Conservation (phyloP, 2,888 invertebrate genomes). For the Lithophane semibrunnea region DNA sequence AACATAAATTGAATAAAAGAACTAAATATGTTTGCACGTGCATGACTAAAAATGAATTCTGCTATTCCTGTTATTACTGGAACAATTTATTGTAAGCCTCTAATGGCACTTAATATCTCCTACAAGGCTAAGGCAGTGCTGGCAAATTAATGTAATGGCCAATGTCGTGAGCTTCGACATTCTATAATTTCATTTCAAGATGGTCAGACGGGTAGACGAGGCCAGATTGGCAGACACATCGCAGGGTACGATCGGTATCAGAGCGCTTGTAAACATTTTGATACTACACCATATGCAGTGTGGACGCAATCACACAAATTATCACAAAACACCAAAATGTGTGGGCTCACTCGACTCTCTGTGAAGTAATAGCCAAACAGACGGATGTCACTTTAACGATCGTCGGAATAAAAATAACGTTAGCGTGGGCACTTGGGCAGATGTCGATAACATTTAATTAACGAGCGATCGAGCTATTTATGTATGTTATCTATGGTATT, state of each 20-base stretch:
- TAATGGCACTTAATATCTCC: constrained; percentile 2
- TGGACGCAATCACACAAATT: neutral
- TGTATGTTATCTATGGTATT: constrained; percentile 72
- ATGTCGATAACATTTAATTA: constrained; percentile 49
- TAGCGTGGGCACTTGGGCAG: constrained; percentile 24
- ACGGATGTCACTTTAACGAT: constrained; percentile 14
- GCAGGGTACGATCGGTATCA: neutral
- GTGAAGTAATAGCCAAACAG: constrained; percentile 13
- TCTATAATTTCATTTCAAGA: constrained; percentile 17
- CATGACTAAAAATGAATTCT: neutral
- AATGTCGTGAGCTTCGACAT: constrained; percentile 31
- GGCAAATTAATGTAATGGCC: constrained; percentile 6
- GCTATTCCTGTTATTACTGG: constrained; percentile 3
- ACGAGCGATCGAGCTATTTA: constrained; percentile 56
- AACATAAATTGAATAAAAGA: neutral
- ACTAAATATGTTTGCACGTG: neutral
- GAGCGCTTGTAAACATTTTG: neutral
- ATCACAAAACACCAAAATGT: constrained; percentile 3
- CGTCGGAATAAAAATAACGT: constrained; percentile 20
- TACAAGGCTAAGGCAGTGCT: neutral
- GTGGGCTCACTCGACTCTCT: constrained; percentile 2
- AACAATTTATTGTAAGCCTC: neutral
- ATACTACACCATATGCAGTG: neutral
- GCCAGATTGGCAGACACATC: neutral
- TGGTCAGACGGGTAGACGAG: neutral